Conservation (phyloP, 2,888 invertebrate genomes). For the Hypomecis atomaria region DNA sequence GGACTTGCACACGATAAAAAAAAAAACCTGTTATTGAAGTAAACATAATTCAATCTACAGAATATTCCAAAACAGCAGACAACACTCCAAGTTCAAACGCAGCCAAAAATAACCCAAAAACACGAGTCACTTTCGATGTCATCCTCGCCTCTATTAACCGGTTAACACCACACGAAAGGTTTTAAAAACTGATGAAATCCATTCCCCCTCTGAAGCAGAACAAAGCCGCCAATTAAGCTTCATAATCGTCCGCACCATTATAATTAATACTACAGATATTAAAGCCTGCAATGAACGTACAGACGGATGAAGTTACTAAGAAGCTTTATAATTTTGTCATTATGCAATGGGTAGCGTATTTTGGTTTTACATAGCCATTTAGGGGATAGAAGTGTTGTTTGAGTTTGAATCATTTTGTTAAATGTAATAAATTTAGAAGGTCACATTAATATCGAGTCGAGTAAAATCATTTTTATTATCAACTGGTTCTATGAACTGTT, state of each 20-base stretch:
- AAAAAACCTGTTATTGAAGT: no score
- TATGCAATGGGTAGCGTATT: background rate
- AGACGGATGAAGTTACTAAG: constrained; percentile 20
- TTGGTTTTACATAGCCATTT: background rate
- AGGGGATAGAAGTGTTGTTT: no score
- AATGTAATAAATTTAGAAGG: no score
- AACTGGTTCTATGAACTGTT: no score
- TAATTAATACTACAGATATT: constrained; percentile 78
- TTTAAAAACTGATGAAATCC: constrained; percentile 65
- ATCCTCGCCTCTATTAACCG: constrained; percentile 47
- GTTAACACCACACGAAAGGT: constrained; percentile 50
- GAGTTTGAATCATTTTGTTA: no score
- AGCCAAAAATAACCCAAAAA: constrained; percentile 37
- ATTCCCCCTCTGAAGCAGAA: constrained; percentile 61
- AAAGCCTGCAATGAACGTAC: constrained; percentile 70
- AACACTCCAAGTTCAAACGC: constrained; percentile 28
- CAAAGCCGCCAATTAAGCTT: constrained; percentile 74
- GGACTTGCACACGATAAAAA: no score
- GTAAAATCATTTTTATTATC: no score
- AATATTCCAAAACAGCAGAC: constrained; percentile 17
- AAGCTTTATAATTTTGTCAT: background rate
- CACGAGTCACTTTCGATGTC: constrained; percentile 36
- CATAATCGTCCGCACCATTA: constrained; percentile 73
- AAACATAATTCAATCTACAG: background rate
- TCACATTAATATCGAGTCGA: no score